Evolutionary conservation across 2,113 vertebrate genomes (phyloP).

Genomic region (Hypomesus transpacificus): DNA sequence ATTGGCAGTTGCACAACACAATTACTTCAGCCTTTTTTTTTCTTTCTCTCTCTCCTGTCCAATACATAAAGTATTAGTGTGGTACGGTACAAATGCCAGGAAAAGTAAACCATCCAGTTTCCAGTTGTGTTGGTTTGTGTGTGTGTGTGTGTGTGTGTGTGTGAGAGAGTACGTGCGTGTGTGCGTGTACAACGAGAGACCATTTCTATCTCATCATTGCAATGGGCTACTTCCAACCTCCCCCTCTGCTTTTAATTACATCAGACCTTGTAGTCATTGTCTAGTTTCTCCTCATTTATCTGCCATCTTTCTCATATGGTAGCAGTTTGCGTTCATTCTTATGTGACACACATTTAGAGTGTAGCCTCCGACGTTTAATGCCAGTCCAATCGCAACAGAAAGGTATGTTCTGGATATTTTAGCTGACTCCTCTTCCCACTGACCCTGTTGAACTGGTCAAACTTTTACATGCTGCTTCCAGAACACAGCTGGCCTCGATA

Average conservation of each 20-base stretch:
- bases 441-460: conserved; percentile 36
- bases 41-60: conserved; percentile 35
- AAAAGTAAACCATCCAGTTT: conserved; percentile 58
- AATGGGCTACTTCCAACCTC: conserved; percentile 58
- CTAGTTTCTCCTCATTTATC: conserved; percentile 57
- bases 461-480: conserved; percentile 29
- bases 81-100: conserved; percentile 46
- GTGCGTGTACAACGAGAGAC: conserved; percentile 39
- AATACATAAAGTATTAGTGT: conserved; percentile 57
- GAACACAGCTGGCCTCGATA: background rate
- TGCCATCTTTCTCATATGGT: conserved; percentile 63
- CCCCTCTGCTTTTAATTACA: conserved; percentile 65
- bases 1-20: conserved; percentile 46
- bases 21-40: conserved; percentile 46
- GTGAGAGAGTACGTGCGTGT: background rate
- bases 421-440: conserved; percentile 36
- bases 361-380: conserved; percentile 58
- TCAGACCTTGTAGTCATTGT: conserved; percentile 65
- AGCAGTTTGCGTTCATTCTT: conserved; percentile 68
- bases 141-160: conserved; percentile 16
- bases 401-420: conserved; percentile 60
- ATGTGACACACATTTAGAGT: conserved; percentile 58
- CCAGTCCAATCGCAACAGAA: conserved; percentile 58
- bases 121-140: conserved; percentile 35
- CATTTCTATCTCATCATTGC: conserved; percentile 66